Percentiles rank a stretch among this genome's conserved stretches.
Evolutionary conservation across 2,797 vertebrate species (phyloP).

Genomic region (Carcharodon carcharias): DNA sequence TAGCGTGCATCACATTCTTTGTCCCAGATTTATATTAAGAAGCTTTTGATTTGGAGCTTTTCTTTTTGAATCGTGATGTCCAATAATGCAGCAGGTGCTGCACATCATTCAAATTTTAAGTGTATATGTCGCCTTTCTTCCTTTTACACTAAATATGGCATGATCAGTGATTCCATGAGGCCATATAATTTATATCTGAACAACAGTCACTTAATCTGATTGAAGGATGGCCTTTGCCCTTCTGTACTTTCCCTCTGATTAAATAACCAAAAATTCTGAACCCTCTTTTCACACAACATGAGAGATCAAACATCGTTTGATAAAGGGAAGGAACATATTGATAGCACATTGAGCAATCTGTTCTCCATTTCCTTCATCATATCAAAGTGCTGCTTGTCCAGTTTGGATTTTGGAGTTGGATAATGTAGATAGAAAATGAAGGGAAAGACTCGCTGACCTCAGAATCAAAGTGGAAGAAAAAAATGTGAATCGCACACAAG

Average conservation of each 20-base stretch:
- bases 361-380: neutral
- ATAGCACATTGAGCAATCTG: neutral
- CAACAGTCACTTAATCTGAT: neutral
- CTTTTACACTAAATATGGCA: neutral
- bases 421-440: neutral
- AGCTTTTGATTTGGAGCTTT: neutral
- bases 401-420: neutral
- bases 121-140: neutral
- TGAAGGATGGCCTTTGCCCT: neutral
- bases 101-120: neutral
- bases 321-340: neutral
- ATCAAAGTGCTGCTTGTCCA: neutral
- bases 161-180: neutral
- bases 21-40: neutral
- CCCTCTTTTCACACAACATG: neutral
- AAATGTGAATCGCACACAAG: neutral
- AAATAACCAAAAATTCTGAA: neutral
- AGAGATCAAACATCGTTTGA: constrained; percentile 3
- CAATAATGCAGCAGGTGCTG: no score
- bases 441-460: neutral
- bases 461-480: neutral
- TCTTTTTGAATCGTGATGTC: neutral
- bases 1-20: neutral
- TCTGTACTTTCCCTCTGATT: neutral
- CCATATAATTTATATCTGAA: neutral